Evolutionary conservation across 2,888 invertebrate species (phyloP), one percentile per base, ranked within the genome.

Genomic region (Hemistola chrysoprasaria): DNA sequence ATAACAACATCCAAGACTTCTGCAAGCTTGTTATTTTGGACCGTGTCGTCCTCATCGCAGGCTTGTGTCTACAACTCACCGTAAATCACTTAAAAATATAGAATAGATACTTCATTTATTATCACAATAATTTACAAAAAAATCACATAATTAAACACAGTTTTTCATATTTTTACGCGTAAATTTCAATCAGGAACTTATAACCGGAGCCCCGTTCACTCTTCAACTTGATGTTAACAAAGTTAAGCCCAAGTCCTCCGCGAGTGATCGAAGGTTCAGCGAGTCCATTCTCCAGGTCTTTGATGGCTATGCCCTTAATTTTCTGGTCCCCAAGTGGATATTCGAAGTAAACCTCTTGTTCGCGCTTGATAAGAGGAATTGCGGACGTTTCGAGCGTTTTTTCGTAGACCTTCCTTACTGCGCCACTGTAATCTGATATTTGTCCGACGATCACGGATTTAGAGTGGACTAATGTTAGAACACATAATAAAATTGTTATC

Each of bases 251-350:
- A 0, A 89, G 53, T 0, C 90, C 90, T 0, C 90, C 90, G 6
- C 76, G 40, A 0, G 48, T 81, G 2, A 90, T 84, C 0, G 86
- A 71, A 0, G 88, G 73, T 32, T 82, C 73, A 0, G 86, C 78
- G 1, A 73, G 29, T 0, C 75, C 78, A 43, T 85, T 81, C 1
- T 87, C 82, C 61, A 82, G 22, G 22, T 88, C 88, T 22, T 75
- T 78, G 6, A 88, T 82, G 1, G 82, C 78, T 0, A 88, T 80
- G 0, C 88, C 88, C 49, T 86, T 87, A 1, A 88, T 86, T 43
- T 63, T 80, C 59, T 78, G 65, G 11, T 77, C 74, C 33, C 65
- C 71, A 6, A 55, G 25, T 9, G 73, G 69, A 35, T 80, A 77
- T 31, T 80, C 76, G 22, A 78, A 82, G 3, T 47, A 50, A 0